phyloP scores from a whole-genome alignment of 2,888 invertebrate species.

The Calephelis perditalis region DNA sequence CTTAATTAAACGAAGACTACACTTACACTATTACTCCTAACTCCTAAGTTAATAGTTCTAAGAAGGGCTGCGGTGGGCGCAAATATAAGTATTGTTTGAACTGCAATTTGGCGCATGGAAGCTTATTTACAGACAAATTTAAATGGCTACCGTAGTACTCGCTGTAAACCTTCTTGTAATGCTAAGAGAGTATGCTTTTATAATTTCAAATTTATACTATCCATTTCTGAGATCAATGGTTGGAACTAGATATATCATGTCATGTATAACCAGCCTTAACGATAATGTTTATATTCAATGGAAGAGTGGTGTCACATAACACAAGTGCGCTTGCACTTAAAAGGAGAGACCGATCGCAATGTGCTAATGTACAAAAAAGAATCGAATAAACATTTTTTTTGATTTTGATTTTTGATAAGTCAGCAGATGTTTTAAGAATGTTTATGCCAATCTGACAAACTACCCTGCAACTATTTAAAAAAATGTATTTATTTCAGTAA shows the following conservation, averaged over 20 bases:
- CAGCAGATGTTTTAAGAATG: too few relatives aligned
- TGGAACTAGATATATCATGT: background rate
- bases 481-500: too few relatives aligned
- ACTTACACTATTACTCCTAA: background rate
- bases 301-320: too few relatives aligned
- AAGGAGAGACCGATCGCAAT: too few relatives aligned
- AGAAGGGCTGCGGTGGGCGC: conserved; percentile 5
- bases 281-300: too few relatives aligned
- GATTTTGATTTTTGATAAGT: too few relatives aligned
- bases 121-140: background rate
- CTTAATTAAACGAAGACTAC: background rate
- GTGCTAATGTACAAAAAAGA: too few relatives aligned
- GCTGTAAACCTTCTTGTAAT: conserved; percentile 2
- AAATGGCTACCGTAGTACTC: background rate
- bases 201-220: background rate
- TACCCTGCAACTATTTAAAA: too few relatives aligned
- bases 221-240: background rate
- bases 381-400: too few relatives aligned
- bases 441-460: too few relatives aligned
- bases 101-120: background rate
- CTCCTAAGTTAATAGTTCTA: conserved; percentile 3
- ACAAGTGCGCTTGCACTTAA: too few relatives aligned
- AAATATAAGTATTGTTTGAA: conserved; percentile 1
- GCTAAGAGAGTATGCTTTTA: conserved; percentile 1
- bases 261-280: too few relatives aligned